Base-by-base conservation (phyloP, 2,113 vertebrate species). In the Pipra filicauda region DNA sequence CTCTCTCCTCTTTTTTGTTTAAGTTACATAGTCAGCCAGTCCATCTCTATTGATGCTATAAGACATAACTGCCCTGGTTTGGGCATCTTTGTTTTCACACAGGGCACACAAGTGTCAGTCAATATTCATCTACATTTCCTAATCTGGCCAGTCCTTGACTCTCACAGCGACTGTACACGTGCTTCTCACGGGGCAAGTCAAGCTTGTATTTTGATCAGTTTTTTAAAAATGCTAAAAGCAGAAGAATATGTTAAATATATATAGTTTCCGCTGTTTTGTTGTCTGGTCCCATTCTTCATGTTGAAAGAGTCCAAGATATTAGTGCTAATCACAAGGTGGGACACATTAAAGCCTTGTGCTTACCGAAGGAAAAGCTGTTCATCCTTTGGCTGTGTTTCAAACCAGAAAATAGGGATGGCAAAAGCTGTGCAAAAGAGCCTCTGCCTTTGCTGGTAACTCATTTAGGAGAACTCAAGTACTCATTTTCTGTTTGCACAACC, bases 331-430 rank as follows among this genome's bases (percentile, higher is more conserved):
- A 3, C 46, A 33, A 72, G 46, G 51, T 49, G 31, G 62, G 51
- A 58, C 0, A 0, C 1, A 3, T 54, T 74, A 44, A 52, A 74
- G 30, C 14, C 43, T 13, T 20, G 18, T 39, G 51, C 52, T 69
- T 79, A 27, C 37, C 1, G 2, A 65, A 81, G 65, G 52, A 81
- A 67, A 87, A 89, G 31, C 35, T 81, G 16, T 71, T 91, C 72
- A 41, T 95, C 93, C 33, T 84, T 91, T 30, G 61, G 51, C 55
- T 1, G 0, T 30, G 24, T 55, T 87, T 75, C 79, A 80, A 48
- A 48, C 9, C 59, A 89, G 89, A 71, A 89, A 71, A 65, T 3
- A 64, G n/a, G 33, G 77, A 76, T 15, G 43, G 70, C 37, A 57
- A n/a, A 79, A 41, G 75, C 58, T 46, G 20, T 49, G 54, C 24